phyloP scores from a whole-genome alignment of 2,888 invertebrate species.

The Lasioglossum lativentre region DNA sequence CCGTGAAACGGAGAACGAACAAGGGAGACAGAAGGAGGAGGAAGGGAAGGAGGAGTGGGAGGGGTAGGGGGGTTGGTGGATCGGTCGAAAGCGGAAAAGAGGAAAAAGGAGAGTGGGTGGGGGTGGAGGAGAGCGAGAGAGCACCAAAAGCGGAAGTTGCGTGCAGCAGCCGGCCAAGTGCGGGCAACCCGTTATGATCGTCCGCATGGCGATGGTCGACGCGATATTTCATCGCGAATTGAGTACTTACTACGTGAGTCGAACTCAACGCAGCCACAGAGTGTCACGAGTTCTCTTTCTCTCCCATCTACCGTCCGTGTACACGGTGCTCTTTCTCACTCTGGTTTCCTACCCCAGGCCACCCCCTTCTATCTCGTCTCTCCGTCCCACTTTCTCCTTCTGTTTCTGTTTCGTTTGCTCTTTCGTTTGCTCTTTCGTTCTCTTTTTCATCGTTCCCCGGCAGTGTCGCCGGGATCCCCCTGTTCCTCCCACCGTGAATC shows the following conservation, averaged over 20 bases:
- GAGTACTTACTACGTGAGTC: slow-evolving; percentile 78
- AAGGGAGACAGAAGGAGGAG: neutral
- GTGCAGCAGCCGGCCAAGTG: slow-evolving; percentile 75
- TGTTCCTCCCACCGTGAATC: slow-evolving; percentile 20
- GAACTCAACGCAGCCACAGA: slow-evolving; percentile 77
- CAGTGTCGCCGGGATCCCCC: slow-evolving; percentile 21
- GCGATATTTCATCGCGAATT: slow-evolving; percentile 80
- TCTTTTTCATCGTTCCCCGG: slow-evolving; percentile 50
- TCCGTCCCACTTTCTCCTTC: slow-evolving; percentile 38
- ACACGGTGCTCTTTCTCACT: slow-evolving; percentile 31
- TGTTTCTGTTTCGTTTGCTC: slow-evolving; percentile 22
- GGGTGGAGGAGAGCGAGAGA: slow-evolving; percentile 48
- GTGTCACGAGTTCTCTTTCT: slow-evolving; percentile 67
- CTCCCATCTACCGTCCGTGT: slow-evolving; percentile 48
- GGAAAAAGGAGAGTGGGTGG: slow-evolving; percentile 44
- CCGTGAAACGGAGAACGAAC: neutral
- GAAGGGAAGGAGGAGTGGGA: neutral
- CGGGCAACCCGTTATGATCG: slow-evolving; percentile 77
- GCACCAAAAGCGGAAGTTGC: slow-evolving; percentile 76
- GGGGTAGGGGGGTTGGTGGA: slow-evolving; percentile 28
- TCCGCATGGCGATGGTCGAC: slow-evolving; percentile 74
- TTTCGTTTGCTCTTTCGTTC: slow-evolving; percentile 41
- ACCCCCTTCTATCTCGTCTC: slow-evolving; percentile 43
- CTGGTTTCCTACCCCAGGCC: neutral
- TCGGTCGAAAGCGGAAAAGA: slow-evolving; percentile 51